These are phyloP conservation scores for Himalopsyche phryganea DNA, from an alignment of 1,140 invertebrate genomes.

Conservation along the genomic window DNA sequence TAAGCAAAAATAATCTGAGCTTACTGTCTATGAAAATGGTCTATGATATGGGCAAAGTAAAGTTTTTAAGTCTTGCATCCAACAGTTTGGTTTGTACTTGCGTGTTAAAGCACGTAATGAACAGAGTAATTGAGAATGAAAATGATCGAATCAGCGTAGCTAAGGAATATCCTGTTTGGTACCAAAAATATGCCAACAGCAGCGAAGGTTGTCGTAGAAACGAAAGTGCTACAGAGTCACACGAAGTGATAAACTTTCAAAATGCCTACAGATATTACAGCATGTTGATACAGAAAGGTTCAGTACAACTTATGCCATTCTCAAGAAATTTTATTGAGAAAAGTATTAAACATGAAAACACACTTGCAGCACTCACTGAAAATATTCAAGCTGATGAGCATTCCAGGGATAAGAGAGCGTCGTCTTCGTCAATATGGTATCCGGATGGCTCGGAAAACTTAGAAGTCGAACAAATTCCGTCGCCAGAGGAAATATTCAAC, in stretches of 20 bases:
- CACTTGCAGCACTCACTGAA: no score
- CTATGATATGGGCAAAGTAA: conserved; percentile 42
- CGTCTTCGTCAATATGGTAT: no score
- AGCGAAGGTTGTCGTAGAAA: no score
- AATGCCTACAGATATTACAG: conserved; percentile 25
- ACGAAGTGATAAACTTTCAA: conserved; percentile 13
- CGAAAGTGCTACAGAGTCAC: neutral
- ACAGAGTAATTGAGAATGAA: conserved; percentile 42
- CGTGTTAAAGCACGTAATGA: conserved; percentile 30
- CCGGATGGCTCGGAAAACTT: no score
- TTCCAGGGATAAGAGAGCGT: no score
- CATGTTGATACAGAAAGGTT: neutral
- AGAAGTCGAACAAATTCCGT: neutral
- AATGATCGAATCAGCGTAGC: neutral
- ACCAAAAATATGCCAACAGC: no score
- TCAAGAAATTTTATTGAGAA: no score
- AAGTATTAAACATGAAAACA: no score
- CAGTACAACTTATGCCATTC: no score
- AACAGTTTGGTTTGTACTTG: conserved; percentile 58
- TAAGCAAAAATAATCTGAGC: conserved; percentile 54
- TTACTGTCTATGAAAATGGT: conserved; percentile 51
- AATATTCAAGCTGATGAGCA: no score
- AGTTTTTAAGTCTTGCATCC: conserved; percentile 44
- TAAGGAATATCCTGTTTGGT: no score
- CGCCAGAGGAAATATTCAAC: conserved; percentile 11